These are phyloP conservation scores for Pammene fasciana DNA, from an alignment of 2,888 invertebrate species.

Conservation along the genomic window DNA sequence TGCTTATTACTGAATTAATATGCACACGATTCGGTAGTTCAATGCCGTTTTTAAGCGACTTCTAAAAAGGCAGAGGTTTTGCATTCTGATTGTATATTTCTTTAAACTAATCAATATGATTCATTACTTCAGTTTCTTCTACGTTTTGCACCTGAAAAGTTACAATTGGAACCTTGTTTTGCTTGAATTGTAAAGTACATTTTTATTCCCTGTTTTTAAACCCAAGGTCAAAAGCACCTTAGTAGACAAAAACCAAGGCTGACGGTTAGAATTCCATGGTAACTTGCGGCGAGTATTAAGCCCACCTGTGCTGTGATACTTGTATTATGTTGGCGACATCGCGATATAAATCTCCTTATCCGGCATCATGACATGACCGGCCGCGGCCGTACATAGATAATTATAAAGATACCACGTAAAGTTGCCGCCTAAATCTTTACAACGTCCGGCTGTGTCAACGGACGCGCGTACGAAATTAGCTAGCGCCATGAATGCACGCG, in stretches of 20 bases:
- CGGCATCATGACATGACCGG: slow-evolving; percentile 23
- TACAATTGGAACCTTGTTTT: no score
- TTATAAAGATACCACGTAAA: slow-evolving; percentile 36
- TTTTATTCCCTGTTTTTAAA: no score
- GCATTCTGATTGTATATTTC: background rate
- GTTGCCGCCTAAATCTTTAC: slow-evolving; percentile 63
- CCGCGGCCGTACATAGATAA: slow-evolving; percentile 26
- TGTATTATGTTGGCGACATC: slow-evolving; percentile 29
- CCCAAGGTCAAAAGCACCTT: no score
- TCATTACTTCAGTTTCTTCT: no score
- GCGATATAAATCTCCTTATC: slow-evolving; percentile 35
- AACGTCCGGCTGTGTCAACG: slow-evolving; percentile 73
- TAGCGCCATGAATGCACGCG: slow-evolving; percentile 72
- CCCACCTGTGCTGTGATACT: slow-evolving; percentile 6
- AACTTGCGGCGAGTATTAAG: background rate
- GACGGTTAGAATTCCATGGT: background rate
- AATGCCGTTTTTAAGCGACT: slow-evolving; percentile 29
- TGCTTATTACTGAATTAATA: slow-evolving; percentile 63
- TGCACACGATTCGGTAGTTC: slow-evolving; percentile 50
- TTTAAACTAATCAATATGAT: no score
- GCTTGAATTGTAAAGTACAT: no score
- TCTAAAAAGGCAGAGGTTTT: background rate
- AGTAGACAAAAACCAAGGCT: background rate
- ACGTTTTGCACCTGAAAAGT: no score
- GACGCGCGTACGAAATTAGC: slow-evolving; percentile 74